phyloP scores from a whole-genome alignment of 2,113 vertebrate species.

The Hemicordylus capensis region DNA sequence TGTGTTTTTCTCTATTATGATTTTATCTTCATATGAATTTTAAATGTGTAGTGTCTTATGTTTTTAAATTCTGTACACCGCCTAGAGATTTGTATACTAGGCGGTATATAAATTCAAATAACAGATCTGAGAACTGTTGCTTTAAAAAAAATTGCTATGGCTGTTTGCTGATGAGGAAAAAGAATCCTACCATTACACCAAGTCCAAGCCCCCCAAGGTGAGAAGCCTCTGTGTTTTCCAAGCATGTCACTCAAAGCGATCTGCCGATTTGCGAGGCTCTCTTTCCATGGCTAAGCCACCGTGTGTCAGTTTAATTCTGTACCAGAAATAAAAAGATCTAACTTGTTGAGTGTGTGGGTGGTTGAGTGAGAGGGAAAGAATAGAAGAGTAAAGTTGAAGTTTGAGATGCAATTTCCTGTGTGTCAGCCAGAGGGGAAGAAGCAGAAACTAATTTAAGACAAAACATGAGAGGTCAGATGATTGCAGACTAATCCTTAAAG shows the following conservation, averaged over 20 bases:
- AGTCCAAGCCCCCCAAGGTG: neutral
- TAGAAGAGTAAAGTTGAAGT: constrained; percentile 13
- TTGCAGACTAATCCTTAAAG: constrained; percentile 37
- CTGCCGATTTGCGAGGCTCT: neutral
- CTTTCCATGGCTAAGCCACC: neutral
- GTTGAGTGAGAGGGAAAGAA: constrained; percentile 4
- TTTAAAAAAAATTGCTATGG: neutral
- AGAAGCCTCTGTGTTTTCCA: neutral
- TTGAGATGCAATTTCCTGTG: constrained; percentile 18
- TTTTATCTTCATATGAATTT: no score
- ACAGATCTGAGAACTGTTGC: neutral
- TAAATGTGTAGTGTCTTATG: no score
- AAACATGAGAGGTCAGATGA: constrained; percentile 35
- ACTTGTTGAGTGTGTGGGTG: neutral
- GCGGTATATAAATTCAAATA: no score
- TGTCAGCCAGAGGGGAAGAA: constrained; percentile 28
- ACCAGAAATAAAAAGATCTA: constrained; percentile 35
- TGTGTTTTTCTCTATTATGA: no score
- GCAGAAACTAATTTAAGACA: constrained; percentile 38
- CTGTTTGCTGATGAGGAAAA: neutral
- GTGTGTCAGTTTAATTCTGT: constrained; percentile 25
- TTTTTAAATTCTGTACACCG: no score
- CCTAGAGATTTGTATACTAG: no score
- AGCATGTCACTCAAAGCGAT: neutral
- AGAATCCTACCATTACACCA: neutral